phyloP scores from a whole-genome alignment of 1,140 invertebrate species.

The Probaryconus sp. region DNA sequence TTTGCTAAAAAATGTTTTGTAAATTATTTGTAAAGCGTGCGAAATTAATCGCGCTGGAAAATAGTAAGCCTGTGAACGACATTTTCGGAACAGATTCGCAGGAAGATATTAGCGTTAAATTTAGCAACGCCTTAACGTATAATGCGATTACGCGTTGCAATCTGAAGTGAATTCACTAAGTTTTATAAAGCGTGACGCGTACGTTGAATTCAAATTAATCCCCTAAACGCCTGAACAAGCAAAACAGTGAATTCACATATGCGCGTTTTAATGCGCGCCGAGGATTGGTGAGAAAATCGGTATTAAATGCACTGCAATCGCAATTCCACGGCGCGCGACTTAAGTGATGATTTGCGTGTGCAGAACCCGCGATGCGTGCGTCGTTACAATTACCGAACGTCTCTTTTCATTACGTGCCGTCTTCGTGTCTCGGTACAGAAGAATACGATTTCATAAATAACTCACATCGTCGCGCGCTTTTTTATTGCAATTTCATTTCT shows the following conservation, averaged over 20 bases:
- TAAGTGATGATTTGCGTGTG: constrained; percentile 48
- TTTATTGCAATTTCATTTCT: constrained; percentile 27
- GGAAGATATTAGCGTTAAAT: too few relatives aligned
- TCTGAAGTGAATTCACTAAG: too few relatives aligned
- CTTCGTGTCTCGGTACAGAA: constrained; percentile 30
- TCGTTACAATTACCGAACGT: constrained; percentile 47
- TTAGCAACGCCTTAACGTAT: too few relatives aligned
- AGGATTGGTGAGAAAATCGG: constrained; percentile 13
- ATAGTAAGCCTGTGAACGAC: too few relatives aligned
- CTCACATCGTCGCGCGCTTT: constrained; percentile 3
- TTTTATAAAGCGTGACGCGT: too few relatives aligned
- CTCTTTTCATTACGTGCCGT: constrained; percentile 50
- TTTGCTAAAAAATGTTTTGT: too few relatives aligned
- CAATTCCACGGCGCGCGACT: constrained; percentile 6
- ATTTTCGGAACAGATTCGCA: too few relatives aligned
- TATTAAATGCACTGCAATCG: constrained; percentile 18
- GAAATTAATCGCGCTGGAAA: too few relatives aligned
- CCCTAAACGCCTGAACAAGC: too few relatives aligned
- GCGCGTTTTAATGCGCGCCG: constrained; percentile 5
- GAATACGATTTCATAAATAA: constrained; percentile 47
- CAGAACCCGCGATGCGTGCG: constrained; percentile 26
- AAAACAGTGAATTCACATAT: neutral
- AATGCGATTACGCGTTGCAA: too few relatives aligned
- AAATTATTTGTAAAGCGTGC: too few relatives aligned
- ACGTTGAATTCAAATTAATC: too few relatives aligned